These are phyloP conservation scores for Drosophila ananassae DNA, from an alignment of 1,140 invertebrate species.

Conservation along the genomic window DNA sequence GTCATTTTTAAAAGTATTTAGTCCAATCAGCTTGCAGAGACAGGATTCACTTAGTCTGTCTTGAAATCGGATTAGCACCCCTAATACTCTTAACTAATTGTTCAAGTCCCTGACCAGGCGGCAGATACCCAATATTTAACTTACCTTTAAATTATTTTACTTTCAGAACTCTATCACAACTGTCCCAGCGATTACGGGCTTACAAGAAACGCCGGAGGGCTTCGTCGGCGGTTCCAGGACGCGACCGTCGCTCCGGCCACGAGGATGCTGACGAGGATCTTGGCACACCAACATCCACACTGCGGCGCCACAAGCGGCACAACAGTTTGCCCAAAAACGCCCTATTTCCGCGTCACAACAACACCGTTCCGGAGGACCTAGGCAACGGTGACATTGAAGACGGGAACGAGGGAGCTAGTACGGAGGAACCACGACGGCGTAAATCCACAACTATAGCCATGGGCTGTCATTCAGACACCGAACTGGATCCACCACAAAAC, in stretches of 20 bases:
- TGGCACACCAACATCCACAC: conserved; percentile 50
- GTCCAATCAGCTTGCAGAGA: not conserved
- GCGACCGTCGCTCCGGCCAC: conserved; percentile 41
- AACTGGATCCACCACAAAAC: conserved; percentile 51
- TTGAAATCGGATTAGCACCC: too few species aligned
- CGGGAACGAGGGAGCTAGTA: not conserved
- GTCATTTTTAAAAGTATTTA: not conserved
- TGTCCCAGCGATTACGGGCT: conserved; percentile 56
- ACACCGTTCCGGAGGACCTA: conserved; percentile 53
- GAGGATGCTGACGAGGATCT: conserved; percentile 62
- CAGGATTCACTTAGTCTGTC: too few species aligned
- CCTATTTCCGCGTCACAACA: conserved; percentile 59
- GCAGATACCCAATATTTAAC: not conserved
- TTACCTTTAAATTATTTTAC: not conserved
- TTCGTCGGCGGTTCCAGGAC: conserved; percentile 58
- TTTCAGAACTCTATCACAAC: conserved; percentile 58
- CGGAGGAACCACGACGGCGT: not conserved
- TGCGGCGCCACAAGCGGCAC: conserved; percentile 62
- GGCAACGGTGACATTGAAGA: conserved; percentile 39
- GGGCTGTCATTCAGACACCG: conserved; percentile 67
- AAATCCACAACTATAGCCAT: conserved; percentile 37
- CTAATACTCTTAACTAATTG: too few species aligned
- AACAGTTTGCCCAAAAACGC: conserved; percentile 79
- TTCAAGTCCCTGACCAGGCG: too few species aligned
- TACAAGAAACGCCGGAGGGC: conserved; percentile 68